Conservation (phyloP, 1,140 invertebrate genomes). For the Drosophila micromelanica region DNA sequence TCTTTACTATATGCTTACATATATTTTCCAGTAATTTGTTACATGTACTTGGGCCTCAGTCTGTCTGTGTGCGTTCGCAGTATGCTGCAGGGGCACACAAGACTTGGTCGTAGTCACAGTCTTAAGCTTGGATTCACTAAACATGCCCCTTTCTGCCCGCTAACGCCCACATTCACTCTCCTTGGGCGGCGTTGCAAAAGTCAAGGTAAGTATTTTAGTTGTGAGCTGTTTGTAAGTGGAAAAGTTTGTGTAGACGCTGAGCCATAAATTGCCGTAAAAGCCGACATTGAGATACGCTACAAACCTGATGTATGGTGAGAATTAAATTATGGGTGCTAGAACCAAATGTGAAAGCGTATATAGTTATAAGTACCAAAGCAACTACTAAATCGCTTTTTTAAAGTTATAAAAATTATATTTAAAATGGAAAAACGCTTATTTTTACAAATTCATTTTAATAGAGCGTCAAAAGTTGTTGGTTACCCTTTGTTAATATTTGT, state of each 20-base stretch:
- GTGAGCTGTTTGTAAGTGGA: conserved; percentile 71
- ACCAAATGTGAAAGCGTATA: no score
- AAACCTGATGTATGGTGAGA: background rate
- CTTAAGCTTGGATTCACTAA: conserved; percentile 37
- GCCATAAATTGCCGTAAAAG: conserved; percentile 48
- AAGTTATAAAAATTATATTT: no score
- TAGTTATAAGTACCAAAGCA: background rate
- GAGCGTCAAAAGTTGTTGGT: conserved; percentile 9
- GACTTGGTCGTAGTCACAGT: conserved; percentile 45
- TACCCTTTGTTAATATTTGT: background rate
- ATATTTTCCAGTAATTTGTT: conserved; percentile 72
- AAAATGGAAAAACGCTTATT: no score
- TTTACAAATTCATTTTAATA: background rate
- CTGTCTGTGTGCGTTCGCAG: conserved; percentile 27
- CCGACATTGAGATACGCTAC: conserved; percentile 41
- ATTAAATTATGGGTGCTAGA: background rate
- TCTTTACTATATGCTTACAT: conserved; percentile 35
- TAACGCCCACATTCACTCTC: conserved; percentile 1
- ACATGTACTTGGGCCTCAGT: conserved; percentile 28
- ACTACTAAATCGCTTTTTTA: no score
- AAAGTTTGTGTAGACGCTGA: conserved; percentile 71
- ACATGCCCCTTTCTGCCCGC: background rate
- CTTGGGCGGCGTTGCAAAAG: conserved; percentile 52
- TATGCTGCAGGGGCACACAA: conserved; percentile 40
- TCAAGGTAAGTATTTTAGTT: conserved; percentile 74